Evolutionary conservation across 2,113 vertebrate genomes (phyloP).

Genomic region (Rhynchomys soricoides): DNA sequence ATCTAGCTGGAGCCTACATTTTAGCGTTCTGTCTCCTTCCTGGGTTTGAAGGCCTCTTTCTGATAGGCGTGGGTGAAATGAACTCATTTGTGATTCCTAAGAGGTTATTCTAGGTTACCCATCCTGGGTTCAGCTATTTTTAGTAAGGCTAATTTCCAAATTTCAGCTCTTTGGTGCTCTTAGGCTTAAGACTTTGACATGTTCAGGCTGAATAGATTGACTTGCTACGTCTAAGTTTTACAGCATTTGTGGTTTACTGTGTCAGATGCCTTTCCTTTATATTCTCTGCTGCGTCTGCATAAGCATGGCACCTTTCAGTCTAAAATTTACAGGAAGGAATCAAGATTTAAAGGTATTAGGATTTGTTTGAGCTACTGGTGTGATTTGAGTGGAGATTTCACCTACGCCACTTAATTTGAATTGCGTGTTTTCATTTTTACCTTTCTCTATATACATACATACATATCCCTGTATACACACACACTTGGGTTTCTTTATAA

Average conservation of each 20-base stretch:
- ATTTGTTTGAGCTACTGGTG: neutral
- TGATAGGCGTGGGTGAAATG: neutral
- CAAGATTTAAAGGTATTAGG: neutral
- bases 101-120: conserved; percentile 40
- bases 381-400: neutral
- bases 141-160: neutral
- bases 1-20: conserved; percentile 5
- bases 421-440: neutral
- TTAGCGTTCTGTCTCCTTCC: neutral
- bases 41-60: conserved; percentile 22
- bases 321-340: neutral
- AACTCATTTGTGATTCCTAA: conserved; percentile 23
- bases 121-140: conserved; percentile 26
- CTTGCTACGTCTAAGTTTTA: conserved; percentile 14
- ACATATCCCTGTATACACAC: neutral
- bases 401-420: neutral
- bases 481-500: neutral
- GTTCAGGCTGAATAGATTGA: neutral
- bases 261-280: conserved; percentile 22
- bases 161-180: conserved; percentile 31
- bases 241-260: neutral
- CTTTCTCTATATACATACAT: too few species aligned
- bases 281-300: conserved; percentile 14
- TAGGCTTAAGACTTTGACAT: neutral
- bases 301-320: neutral